Evolutionary conservation across 2,888 invertebrate genomes (phyloP).

Genomic region (Caenorhabditis uteleia): DNA sequence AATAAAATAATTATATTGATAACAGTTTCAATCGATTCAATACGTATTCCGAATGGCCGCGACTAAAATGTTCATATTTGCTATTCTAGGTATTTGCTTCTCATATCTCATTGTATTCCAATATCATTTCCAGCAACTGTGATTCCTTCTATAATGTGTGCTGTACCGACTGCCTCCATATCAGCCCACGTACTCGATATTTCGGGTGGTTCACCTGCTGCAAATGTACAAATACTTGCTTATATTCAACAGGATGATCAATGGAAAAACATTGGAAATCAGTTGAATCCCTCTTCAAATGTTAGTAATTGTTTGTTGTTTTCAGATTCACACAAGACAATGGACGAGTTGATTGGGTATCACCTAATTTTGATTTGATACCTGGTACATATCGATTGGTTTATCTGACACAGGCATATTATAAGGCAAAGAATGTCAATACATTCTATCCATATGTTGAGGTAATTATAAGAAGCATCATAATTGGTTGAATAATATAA

Average conservation of each 20-base stretch:
- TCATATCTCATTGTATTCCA: no score
- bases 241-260: no score
- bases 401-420: constrained; percentile 52
- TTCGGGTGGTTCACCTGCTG: constrained; percentile 53
- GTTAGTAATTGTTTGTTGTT: no score
- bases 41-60: no score
- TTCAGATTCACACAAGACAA: constrained; percentile 50
- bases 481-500: neutral
- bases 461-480: constrained; percentile 14
- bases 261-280: no score
- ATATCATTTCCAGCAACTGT: no score
- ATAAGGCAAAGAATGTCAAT: constrained; percentile 30
- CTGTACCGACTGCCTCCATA: constrained; percentile 40
- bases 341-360: constrained; percentile 57
- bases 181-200: constrained; percentile 62
- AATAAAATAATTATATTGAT: no score
- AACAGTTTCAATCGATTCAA: no score
- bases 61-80: no score
- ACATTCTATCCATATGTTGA: constrained; percentile 60
- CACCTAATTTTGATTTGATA: constrained; percentile 45
- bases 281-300: no score
- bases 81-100: no score
- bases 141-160: neutral
- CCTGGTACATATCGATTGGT: constrained; percentile 51
- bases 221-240: constrained; percentile 44